phyloP scores from a whole-genome alignment of 2,113 vertebrate species.

The Saguinus midas region DNA sequence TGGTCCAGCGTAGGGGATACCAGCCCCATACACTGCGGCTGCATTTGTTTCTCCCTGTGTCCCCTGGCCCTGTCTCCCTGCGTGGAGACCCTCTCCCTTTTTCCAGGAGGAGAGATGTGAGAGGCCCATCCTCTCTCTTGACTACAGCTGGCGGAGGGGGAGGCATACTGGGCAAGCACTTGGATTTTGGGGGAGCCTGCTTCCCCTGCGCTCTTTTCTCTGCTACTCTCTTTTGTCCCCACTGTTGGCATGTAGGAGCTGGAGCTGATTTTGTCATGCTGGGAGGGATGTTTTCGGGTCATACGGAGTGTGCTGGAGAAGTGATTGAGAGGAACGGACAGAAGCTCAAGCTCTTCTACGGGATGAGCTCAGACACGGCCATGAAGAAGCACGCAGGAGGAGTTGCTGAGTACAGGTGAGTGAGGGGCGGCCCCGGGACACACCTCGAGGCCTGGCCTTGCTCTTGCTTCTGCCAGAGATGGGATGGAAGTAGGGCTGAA shows the following conservation, averaged over 20 bases:
- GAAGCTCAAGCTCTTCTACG: constrained; percentile 97
- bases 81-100: not conserved
- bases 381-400: constrained; percentile 98
- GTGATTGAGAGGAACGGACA: constrained; percentile 94
- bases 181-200: rapidly evolving
- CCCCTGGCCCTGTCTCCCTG: too few species aligned
- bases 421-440: constrained; percentile 57
- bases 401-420: constrained; percentile 97
- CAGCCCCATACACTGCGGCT: too few species aligned
- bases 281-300: constrained; percentile 98
- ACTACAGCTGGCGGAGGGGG: rapidly evolving
- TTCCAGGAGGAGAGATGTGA: not conserved
- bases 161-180: rapidly evolving
- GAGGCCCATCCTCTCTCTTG: not conserved
- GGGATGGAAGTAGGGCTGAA: not conserved
- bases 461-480: not conserved
- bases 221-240: not conserved
- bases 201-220: not conserved
- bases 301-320: constrained; percentile 95
- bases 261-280: constrained; percentile 99
- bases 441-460: rapidly evolving
- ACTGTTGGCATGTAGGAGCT: constrained; percentile 84
- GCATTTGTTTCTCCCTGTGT: too few species aligned
- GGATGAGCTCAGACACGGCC: constrained; percentile 98
- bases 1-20: not conserved